phyloP scores from a whole-genome alignment of 92 coral and sea anemone species.

The Palythoa grandis region DNA sequence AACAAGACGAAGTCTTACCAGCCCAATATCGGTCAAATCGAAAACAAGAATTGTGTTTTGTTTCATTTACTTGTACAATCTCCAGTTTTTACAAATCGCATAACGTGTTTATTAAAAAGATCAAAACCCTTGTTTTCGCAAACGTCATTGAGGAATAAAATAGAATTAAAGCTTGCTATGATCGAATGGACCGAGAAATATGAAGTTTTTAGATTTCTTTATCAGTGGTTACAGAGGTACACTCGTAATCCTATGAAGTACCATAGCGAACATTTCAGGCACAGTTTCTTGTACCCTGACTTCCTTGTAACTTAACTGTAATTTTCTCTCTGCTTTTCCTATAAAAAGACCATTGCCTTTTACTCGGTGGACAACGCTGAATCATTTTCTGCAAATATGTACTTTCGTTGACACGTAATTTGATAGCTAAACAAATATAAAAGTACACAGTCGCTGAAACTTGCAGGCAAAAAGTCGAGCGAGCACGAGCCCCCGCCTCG shows the following conservation, averaged over 20 bases:
- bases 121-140: slow-evolving; percentile 18
- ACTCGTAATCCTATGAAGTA: neutral
- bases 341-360: neutral
- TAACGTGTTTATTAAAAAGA: neutral
- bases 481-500: neutral
- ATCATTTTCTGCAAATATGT: slow-evolving; percentile 68
- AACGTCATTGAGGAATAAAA: neutral
- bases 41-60: slow-evolving; percentile 38
- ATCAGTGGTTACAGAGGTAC: neutral
- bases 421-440: slow-evolving; percentile 72
- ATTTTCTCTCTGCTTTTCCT: neutral
- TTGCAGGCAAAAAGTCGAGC: neutral
- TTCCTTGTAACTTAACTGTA: neutral
- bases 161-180: neutral
- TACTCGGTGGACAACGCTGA: slow-evolving; percentile 4
- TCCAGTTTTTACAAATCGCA: slow-evolving; percentile 22
- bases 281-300: neutral
- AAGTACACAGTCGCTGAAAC: slow-evolving; percentile 19
- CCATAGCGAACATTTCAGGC: neutral
- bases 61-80: slow-evolving; percentile 35
- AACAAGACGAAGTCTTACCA: slow-evolving; percentile 9
- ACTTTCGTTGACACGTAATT: slow-evolving; percentile 66
- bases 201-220: neutral
- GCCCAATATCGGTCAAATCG: slow-evolving; percentile 40
- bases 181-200: neutral